Percentiles rank a stretch among this genome's conserved stretches.
phyloP scores from a whole-genome alignment of 2,797 vertebrate species.

The Gambusia yucatana region DNA sequence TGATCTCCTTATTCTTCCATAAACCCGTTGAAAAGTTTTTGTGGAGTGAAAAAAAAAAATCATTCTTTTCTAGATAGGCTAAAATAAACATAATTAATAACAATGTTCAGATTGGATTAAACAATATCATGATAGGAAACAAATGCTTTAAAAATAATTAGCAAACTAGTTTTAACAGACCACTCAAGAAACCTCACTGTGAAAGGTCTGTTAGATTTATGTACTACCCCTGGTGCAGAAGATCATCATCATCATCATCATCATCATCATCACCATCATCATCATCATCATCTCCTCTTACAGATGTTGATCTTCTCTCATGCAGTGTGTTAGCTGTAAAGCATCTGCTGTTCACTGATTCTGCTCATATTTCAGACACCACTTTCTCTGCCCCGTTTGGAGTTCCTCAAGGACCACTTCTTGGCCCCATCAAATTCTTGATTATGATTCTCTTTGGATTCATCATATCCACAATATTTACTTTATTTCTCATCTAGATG shows the following conservation, averaged over 20 bases:
- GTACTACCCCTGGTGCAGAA: background rate
- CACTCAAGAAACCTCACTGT: background rate
- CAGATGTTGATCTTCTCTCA: background rate
- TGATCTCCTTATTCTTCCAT: background rate
- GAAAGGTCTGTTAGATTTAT: background rate
- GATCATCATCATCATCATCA: background rate
- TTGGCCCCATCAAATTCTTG: background rate
- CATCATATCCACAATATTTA: background rate
- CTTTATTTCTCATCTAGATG: background rate
- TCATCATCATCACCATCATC: too few species aligned
- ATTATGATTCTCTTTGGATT: background rate
- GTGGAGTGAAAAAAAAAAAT: background rate
- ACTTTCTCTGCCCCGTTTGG: background rate
- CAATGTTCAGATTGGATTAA: background rate
- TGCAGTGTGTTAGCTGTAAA: background rate
- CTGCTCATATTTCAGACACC: background rate
- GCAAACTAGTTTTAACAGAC: background rate
- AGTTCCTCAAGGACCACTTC: background rate
- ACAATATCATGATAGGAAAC: background rate
- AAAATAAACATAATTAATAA: background rate
- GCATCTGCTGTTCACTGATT: background rate
- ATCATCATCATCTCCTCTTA: background rate
- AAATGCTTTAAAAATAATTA: background rate
- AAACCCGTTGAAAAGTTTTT: background rate
- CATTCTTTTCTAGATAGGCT: background rate